phyloP scores from a whole-genome alignment of 2,888 invertebrate species.

The Druceiella hillmani region DNA sequence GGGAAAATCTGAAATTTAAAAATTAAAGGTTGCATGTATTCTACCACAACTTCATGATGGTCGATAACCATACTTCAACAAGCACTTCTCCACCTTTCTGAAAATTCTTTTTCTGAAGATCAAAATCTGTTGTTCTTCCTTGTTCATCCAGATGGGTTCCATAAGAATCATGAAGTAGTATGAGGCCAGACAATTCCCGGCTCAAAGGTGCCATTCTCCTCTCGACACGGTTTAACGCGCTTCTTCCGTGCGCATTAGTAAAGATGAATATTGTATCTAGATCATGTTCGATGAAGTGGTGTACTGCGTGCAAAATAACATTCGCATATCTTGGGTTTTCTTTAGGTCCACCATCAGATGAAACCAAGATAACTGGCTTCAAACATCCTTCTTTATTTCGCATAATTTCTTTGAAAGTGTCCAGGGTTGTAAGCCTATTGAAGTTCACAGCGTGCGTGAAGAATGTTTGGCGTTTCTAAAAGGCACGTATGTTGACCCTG shows the following conservation, averaged over 20 bases:
- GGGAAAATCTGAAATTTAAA: constrained; percentile 12
- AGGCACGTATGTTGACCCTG: too few species aligned
- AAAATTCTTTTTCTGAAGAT: constrained; percentile 17
- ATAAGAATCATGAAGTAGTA: too few species aligned
- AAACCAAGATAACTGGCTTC: constrained; percentile 3
- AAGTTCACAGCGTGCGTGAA: too few species aligned
- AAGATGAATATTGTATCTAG: constrained; percentile 25
- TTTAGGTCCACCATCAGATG: too few species aligned
- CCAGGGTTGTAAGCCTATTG: too few species aligned
- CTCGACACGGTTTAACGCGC: constrained; percentile 30
- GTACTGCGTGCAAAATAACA: constrained; percentile 21
- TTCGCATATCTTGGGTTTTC: constrained; percentile 26
- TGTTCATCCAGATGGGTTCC: constrained; percentile 33
- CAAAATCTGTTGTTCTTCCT: constrained; percentile 25
- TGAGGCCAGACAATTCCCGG: too few species aligned
- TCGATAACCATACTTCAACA: too few species aligned
- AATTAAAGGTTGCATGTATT: constrained; percentile 13
- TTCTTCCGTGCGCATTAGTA: constrained; percentile 30
- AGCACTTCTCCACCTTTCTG: constrained; percentile 17
- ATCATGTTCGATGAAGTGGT: constrained; percentile 24
- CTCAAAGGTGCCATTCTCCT: constrained; percentile 31
- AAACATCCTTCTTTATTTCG: too few species aligned
- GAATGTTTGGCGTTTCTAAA: too few species aligned
- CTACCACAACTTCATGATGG: constrained; percentile 8
- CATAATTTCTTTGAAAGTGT: too few species aligned